Percentiles rank a stretch among this genome's conserved stretches.
phyloP scores from a whole-genome alignment of 2,797 vertebrate genomes.

The Nannoperca australis region DNA sequence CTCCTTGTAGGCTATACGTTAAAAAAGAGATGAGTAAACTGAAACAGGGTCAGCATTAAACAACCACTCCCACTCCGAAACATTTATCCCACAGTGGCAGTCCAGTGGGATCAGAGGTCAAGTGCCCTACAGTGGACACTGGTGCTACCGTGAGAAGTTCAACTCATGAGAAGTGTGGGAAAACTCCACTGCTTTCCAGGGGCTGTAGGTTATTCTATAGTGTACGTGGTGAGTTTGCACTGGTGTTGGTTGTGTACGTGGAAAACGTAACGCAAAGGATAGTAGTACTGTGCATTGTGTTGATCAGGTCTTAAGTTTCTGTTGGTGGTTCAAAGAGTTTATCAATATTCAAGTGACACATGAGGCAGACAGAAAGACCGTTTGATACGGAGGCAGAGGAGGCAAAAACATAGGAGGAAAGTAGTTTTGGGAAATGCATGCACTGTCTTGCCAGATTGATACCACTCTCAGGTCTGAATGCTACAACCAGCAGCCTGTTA shows the following conservation, averaged over 20 bases:
- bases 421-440: neutral
- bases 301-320: constrained; percentile 53
- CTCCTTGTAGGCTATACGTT: neutral
- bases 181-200: constrained; percentile 15
- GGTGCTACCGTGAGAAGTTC: constrained; percentile 34
- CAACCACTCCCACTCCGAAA: constrained; percentile 21
- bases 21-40: constrained; percentile 15
- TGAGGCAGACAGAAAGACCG: constrained; percentile 14
- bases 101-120: constrained; percentile 45
- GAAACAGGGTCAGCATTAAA: constrained; percentile 49
- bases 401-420: neutral
- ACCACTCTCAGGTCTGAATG: neutral
- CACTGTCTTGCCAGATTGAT: neutral
- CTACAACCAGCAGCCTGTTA: neutral
- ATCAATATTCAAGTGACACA: constrained; percentile 72
- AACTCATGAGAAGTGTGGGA: constrained; percentile 33
- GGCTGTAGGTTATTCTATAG: constrained; percentile 8
- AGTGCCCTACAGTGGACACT: constrained; percentile 15
- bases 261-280: constrained; percentile 22
- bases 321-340: constrained; percentile 6
- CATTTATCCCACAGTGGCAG: constrained; percentile 18
- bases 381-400: too few species aligned
- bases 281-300: constrained; percentile 14
- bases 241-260: neutral
- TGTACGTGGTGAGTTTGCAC: neutral